These are phyloP conservation scores for Amiota minor DNA, from an alignment of 2,888 invertebrate species.

Conservation along the genomic window DNA sequence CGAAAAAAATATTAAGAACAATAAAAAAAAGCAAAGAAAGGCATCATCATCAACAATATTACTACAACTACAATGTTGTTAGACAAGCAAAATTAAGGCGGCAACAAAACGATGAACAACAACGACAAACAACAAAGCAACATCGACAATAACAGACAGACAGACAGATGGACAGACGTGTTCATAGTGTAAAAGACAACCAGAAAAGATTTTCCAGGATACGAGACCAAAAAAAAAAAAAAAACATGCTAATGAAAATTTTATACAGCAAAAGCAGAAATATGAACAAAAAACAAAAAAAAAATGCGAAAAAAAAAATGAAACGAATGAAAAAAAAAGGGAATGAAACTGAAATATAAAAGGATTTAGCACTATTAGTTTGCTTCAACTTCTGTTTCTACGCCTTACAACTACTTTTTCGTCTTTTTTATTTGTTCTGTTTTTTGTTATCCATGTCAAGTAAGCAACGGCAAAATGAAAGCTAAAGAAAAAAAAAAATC, in stretches of 20 bases:
- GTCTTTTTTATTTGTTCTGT: neutral
- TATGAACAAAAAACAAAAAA: neutral
- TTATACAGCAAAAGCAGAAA: neutral
- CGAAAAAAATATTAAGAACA: neutral
- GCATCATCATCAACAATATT: constrained; percentile 21
- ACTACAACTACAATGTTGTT: constrained; percentile 21
- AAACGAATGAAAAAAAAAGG: neutral
- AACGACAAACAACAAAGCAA: constrained; percentile 19
- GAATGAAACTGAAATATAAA: neutral
- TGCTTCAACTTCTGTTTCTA: constrained; percentile 9
- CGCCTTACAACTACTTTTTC: neutral
- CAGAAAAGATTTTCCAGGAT: constrained; percentile 1
- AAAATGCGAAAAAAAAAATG: neutral
- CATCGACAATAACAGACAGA: constrained; percentile 1
- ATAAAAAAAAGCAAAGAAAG: neutral
- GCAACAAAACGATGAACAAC: constrained; percentile 21
- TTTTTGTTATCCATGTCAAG: neutral
- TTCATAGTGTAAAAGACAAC: constrained; percentile 3
- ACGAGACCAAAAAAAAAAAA: neutral
- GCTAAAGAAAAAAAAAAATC: no score
- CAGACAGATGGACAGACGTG: neutral
- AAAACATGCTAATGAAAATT: constrained; percentile 31
- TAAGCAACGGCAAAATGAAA: no score
- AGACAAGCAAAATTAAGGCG: constrained; percentile 33
- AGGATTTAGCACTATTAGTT: constrained; percentile 5